These are phyloP conservation scores for Psettodes erumei DNA, from an alignment of 2,113 vertebrate genomes.

Conservation along the genomic window DNA sequence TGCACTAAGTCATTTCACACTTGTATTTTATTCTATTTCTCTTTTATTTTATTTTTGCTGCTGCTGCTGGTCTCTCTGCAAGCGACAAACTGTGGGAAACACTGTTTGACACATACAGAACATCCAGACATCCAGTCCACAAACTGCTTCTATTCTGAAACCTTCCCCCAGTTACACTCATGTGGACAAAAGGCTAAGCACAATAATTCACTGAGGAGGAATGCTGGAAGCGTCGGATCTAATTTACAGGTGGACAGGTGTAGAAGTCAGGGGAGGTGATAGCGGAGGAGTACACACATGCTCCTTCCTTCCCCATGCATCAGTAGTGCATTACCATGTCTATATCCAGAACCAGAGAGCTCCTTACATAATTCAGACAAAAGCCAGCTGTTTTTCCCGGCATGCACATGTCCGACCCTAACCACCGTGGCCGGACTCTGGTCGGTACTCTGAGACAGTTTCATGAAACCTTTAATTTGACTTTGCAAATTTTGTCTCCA, in stretches of 20 bases:
- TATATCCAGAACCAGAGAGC: slow-evolving; percentile 51
- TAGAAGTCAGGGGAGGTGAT: slow-evolving; percentile 39
- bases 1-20: no score
- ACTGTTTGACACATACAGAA: neutral
- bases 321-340: neutral
- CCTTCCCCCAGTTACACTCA: neutral
- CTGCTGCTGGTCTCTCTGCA: no score
- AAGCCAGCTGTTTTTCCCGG: slow-evolving; percentile 80
- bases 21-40: no score
- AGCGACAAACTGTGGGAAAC: no score
- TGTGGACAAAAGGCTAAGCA: slow-evolving; percentile 11
- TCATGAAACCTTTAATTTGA: slow-evolving; percentile 69
- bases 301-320: slow-evolving; percentile 66
- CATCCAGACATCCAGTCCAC: no score
- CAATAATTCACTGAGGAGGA: slow-evolving; percentile 17
- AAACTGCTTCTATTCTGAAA: neutral
- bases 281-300: slow-evolving; percentile 50
- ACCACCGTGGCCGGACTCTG: slow-evolving; percentile 77
- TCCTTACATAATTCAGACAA: slow-evolving; percentile 76
- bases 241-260: slow-evolving; percentile 75
- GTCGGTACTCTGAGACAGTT: slow-evolving; percentile 37
- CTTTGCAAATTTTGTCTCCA: slow-evolving; percentile 48
- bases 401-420: slow-evolving; percentile 75
- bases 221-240: slow-evolving; percentile 35
- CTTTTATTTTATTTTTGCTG: no score